These are phyloP conservation scores for Zingel zingel DNA, from an alignment of 2,113 vertebrate species.

Conservation along the genomic window DNA sequence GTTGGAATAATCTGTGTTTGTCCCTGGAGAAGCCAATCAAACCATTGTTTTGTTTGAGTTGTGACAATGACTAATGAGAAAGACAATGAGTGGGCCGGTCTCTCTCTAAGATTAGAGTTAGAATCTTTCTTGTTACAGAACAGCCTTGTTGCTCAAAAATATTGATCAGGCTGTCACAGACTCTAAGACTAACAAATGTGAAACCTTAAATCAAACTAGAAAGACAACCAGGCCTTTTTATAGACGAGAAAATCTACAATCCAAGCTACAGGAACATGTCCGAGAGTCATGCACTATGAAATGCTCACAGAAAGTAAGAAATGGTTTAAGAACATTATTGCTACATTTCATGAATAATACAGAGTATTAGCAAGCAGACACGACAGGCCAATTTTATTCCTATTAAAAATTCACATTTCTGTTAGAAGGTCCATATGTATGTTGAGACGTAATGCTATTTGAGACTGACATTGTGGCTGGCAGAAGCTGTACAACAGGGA, in stretches of 20 bases:
- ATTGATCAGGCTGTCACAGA: constrained; percentile 42
- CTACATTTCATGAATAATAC: constrained; percentile 65
- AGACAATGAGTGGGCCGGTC: constrained; percentile 16
- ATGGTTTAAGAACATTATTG: constrained; percentile 45
- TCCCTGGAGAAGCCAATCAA: constrained; percentile 34
- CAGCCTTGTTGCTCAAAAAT: constrained; percentile 38
- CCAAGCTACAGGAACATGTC: background rate
- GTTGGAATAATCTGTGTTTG: constrained; percentile 2
- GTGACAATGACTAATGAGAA: constrained; percentile 42
- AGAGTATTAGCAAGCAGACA: constrained; percentile 53
- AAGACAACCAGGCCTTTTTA: background rate
- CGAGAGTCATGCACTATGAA: background rate
- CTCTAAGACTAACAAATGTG: constrained; percentile 31
- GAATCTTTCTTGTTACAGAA: constrained; percentile 14
- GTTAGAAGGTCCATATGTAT: constrained; percentile 51
- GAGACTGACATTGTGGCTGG: constrained; percentile 18
- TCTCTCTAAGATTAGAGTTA: constrained; percentile 16
- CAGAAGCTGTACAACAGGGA: constrained; percentile 1
- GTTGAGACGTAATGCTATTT: constrained; percentile 38
- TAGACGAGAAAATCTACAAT: background rate
- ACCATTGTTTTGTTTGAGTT: constrained; percentile 41
- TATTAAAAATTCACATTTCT: constrained; percentile 68
- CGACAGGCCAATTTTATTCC: constrained; percentile 63
- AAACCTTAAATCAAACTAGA: constrained; percentile 2
- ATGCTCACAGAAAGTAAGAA: constrained; percentile 31